Evolutionary conservation across 1,140 invertebrate species (phyloP).

Genomic region (Hermetia illucens): DNA sequence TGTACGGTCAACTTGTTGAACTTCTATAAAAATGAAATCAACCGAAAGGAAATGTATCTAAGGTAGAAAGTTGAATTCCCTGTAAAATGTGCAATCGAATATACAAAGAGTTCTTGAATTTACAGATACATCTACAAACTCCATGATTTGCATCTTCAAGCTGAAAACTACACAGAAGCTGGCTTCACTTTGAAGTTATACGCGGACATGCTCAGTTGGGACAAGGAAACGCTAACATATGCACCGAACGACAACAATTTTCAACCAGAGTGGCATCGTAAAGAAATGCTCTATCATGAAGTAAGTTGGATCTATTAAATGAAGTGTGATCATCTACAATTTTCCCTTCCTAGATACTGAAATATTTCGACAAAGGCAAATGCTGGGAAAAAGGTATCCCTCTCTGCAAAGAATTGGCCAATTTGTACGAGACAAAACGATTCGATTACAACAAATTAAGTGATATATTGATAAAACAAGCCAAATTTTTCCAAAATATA

Average conservation of each 20-base stretch:
- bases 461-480: slow-evolving; percentile 68
- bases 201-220: slow-evolving; percentile 82
- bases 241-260: slow-evolving; percentile 33
- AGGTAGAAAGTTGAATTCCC: slow-evolving; percentile 28
- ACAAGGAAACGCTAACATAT: slow-evolving; percentile 45
- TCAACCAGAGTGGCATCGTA: slow-evolving; percentile 80
- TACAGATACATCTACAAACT: slow-evolving; percentile 83
- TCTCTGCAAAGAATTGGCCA: slow-evolving; percentile 79
- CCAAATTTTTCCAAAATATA: slow-evolving; percentile 84
- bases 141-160: slow-evolving; percentile 82
- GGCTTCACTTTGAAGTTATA: slow-evolving; percentile 90
- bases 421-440: slow-evolving; percentile 73
- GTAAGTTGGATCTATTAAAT: slow-evolving; percentile 12
- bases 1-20: slow-evolving; percentile 94
- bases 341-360: slow-evolving; percentile 45
- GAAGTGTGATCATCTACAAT: background rate
- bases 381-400: slow-evolving; percentile 95
- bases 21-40: slow-evolving; percentile 94
- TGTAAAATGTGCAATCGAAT: background rate
- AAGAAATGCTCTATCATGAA: slow-evolving; percentile 81
- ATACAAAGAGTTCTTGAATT: background rate
- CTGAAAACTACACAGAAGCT: slow-evolving; percentile 92
- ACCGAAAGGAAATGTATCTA: slow-evolving; percentile 91
- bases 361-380: slow-evolving; percentile 91
- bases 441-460: slow-evolving; percentile 86